phyloP scores from a whole-genome alignment of 2,797 vertebrate genomes.

The Danio choprae region DNA sequence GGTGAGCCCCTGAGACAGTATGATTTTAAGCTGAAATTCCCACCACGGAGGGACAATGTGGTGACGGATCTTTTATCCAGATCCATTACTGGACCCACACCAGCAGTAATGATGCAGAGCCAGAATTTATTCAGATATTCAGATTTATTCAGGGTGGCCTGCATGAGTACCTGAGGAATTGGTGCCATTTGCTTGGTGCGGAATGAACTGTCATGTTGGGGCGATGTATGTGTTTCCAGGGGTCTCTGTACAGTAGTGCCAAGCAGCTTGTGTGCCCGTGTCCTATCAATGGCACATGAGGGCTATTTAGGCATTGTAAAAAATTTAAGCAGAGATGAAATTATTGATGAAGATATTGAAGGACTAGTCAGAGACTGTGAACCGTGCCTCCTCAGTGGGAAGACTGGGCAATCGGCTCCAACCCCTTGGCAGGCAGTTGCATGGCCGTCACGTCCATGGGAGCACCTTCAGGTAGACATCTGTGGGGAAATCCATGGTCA shows the following conservation, averaged over 20 bases:
- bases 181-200: background rate
- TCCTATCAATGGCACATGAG: too few species aligned
- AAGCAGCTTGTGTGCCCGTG: background rate
- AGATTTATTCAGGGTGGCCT: slow-evolving; percentile 8
- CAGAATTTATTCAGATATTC: slow-evolving; percentile 17
- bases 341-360: too few species aligned
- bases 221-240: background rate
- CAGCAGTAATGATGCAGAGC: background rate
- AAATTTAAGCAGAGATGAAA: too few species aligned
- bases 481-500: too few species aligned
- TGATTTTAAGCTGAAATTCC: background rate
- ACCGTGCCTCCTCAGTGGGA: too few species aligned
- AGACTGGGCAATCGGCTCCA: background rate
- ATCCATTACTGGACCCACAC: background rate
- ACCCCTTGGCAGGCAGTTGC: too few species aligned
- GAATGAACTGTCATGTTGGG: slow-evolving; percentile 31
- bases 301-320: too few species aligned
- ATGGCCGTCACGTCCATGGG: background rate
- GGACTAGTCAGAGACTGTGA: too few species aligned
- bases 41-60: background rate
- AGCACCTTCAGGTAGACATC: too few species aligned
- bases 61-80: background rate
- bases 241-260: slow-evolving; percentile 4
- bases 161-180: slow-evolving; percentile 16
- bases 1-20: background rate